A percentile compares a stretch with the other conserved stretches of the same genome.
phyloP scores from a whole-genome alignment of 2,797 vertebrate species.

The Enteromius paludinosus region DNA sequence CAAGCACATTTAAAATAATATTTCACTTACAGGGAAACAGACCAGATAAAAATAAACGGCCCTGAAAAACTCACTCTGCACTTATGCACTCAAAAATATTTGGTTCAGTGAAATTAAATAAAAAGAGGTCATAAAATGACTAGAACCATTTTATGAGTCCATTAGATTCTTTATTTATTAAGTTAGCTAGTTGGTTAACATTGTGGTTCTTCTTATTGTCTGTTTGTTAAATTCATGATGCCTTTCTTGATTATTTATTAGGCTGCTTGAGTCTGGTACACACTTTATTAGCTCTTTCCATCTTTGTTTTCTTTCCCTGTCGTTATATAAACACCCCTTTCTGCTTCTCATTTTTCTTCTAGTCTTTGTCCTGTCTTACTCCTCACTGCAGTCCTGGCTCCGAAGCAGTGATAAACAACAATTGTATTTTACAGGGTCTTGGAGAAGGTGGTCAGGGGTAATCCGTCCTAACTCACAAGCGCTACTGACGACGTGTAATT shows the following conservation, averaged over 20 bases:
- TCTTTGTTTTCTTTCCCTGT: constrained; percentile 40
- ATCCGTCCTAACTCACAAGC: constrained; percentile 4
- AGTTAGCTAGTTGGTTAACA: neutral
- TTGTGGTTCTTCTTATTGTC: constrained; percentile 31
- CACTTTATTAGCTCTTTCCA: constrained; percentile 71
- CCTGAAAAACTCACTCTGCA: neutral
- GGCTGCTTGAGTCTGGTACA: constrained; percentile 56
- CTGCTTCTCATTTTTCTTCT: neutral
- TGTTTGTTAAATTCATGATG: constrained; percentile 64
- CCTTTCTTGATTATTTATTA: constrained; percentile 66
- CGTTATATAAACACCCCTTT: constrained; percentile 35
- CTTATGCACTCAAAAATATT: neutral
- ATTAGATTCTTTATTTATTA: neutral
- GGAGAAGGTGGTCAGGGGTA: neutral
- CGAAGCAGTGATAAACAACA: constrained; percentile 37
- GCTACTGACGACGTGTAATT: neutral
- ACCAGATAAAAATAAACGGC: neutral
- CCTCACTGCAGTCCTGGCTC: constrained; percentile 55
- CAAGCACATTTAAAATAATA: neutral
- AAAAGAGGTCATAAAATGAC: neutral
- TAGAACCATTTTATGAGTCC: neutral
- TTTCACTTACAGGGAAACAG: neutral
- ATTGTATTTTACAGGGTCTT: neutral
- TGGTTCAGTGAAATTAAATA: neutral
- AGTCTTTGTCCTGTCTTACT: constrained; percentile 5